phyloP scores from a whole-genome alignment of 2,797 vertebrate species.

The Scleropages formosus region DNA sequence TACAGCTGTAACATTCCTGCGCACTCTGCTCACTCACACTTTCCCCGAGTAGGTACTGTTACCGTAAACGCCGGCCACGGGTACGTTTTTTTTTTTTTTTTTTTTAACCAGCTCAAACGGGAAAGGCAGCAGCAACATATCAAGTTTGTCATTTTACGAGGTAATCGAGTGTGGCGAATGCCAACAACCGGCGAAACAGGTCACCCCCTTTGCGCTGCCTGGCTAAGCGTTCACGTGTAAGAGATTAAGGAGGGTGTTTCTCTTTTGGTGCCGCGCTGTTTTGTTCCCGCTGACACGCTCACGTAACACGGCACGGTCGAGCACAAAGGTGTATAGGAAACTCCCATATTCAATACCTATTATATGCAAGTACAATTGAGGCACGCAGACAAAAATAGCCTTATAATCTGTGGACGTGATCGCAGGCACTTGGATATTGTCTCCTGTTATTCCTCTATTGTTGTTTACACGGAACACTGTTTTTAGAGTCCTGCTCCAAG shows the following conservation, averaged over 20 bases:
- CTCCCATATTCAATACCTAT: slow-evolving; percentile 37
- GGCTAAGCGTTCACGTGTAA: slow-evolving; percentile 47
- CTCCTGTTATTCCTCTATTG: neutral
- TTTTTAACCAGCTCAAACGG: slow-evolving; percentile 37
- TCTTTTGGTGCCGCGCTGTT: slow-evolving; percentile 35
- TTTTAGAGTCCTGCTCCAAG: slow-evolving; percentile 22
- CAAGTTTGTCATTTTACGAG: slow-evolving; percentile 26
- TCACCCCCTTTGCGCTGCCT: slow-evolving; percentile 40
- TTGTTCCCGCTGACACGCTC: slow-evolving; percentile 14
- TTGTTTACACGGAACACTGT: neutral
- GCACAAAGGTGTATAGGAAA: slow-evolving; percentile 29
- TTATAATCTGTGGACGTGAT: slow-evolving; percentile 32
- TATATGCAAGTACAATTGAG: slow-evolving; percentile 35
- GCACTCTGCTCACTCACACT: neutral
- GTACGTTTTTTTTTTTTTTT: slow-evolving; percentile 24
- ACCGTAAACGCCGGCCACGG: neutral
- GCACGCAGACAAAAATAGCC: slow-evolving; percentile 28
- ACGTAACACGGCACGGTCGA: neutral
- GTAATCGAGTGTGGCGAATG: neutral
- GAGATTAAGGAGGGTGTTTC: slow-evolving; percentile 16
- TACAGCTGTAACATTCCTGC: neutral
- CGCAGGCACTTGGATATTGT: neutral
- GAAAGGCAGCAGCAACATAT: slow-evolving; percentile 31
- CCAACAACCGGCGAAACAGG: slow-evolving; percentile 32
- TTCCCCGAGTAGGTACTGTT: neutral